Evolutionary conservation across 1,140 invertebrate genomes (phyloP).

Genomic region (Acromyrmex heyeri): DNA sequence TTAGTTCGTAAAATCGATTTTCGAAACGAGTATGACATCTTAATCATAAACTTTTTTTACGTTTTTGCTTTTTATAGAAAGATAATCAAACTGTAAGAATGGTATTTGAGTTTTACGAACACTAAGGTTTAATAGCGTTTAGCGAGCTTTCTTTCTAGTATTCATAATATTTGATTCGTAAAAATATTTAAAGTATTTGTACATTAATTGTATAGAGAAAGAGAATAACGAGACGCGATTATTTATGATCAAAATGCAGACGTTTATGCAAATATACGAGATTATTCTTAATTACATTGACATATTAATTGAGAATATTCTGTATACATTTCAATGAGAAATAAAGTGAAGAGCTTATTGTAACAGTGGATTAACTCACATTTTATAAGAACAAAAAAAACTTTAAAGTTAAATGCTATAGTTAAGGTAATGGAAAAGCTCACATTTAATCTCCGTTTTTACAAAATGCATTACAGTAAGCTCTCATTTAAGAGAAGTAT

Average conservation of each 20-base stretch:
- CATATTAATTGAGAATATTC: no score
- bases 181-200: constrained; percentile 39
- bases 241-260: neutral
- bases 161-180: constrained; percentile 1
- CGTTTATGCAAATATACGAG: constrained; percentile 21
- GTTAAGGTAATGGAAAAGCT: no score
- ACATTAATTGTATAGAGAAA: constrained; percentile 20
- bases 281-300: neutral
- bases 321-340: no score
- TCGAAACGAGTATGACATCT: neutral
- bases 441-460: no score
- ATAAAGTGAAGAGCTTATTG: no score
- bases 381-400: no score
- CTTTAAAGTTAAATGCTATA: no score
- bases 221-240: neutral
- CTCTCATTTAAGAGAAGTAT: neutral
- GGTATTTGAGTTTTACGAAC: neutral
- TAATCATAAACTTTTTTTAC: neutral
- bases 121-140: neutral
- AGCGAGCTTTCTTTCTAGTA: neutral
- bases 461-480: no score
- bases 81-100: constrained; percentile 24
- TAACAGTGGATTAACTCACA: no score
- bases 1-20: neutral
- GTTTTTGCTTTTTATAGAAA: constrained; percentile 20